These are phyloP conservation scores for Chromoteleia sp. DNA, from an alignment of 2,888 invertebrate genomes.

Conservation along the genomic window DNA sequence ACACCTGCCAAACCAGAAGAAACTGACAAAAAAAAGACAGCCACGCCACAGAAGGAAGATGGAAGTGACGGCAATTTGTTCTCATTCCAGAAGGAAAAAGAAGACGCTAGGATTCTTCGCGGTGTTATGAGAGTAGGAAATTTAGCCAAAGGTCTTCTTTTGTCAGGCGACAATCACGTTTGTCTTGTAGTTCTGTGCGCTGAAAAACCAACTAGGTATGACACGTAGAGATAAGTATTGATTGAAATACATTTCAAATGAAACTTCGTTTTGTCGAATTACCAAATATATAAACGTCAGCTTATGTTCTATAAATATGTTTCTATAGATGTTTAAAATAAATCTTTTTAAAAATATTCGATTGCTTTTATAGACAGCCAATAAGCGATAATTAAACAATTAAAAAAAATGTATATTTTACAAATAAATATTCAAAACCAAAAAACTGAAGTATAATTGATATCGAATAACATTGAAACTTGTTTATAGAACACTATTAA, in stretches of 20 bases:
- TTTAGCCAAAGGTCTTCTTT: slow-evolving; percentile 94
- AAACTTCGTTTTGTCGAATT: too few species aligned
- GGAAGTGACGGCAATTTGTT: slow-evolving; percentile 90
- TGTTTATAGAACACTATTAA: slow-evolving; percentile 88
- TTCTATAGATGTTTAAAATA: too few species aligned
- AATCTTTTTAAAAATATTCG: too few species aligned
- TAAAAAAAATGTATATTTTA: too few species aligned
- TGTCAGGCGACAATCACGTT: slow-evolving; percentile 95
- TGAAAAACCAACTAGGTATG: slow-evolving; percentile 94
- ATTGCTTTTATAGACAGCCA: too few species aligned
- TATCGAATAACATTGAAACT: slow-evolving; percentile 8
- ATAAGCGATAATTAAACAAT: too few species aligned
- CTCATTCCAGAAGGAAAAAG: slow-evolving; percentile 89
- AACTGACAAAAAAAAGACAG: slow-evolving; percentile 86
- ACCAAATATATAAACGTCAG: too few species aligned
- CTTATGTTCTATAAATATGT: too few species aligned
- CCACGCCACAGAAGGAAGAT: slow-evolving; percentile 86
- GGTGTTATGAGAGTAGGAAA: slow-evolving; percentile 99
- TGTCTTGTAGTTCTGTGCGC: slow-evolving; percentile 97
- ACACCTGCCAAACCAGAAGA: slow-evolving; percentile 84
- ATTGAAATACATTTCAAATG: too few species aligned
- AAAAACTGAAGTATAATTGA: too few species aligned
- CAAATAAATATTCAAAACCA: too few species aligned
- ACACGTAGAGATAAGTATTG: too few species aligned
- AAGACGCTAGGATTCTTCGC: slow-evolving; percentile 91